Conservation (phyloP, 2,113 vertebrate species). For the Ornithorhynchus anatinus region DNA sequence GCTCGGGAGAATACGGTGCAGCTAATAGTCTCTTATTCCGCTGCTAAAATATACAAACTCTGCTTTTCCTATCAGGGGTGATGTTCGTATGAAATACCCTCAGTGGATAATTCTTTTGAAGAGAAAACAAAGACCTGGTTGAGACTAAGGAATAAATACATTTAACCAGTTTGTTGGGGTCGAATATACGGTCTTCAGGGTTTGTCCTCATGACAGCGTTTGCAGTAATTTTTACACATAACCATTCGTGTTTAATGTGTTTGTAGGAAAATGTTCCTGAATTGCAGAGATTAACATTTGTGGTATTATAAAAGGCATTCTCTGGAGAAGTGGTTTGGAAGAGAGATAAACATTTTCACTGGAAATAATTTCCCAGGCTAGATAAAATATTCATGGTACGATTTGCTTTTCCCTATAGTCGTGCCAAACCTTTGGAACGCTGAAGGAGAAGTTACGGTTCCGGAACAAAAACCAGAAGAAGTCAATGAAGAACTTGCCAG, state of each 20-base stretch:
- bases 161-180: not conserved
- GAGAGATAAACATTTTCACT: not conserved
- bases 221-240: not conserved
- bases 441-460: slow-evolving; percentile 76
- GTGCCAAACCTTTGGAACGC: slow-evolving; percentile 71
- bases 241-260: not conserved
- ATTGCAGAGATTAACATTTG: not conserved
- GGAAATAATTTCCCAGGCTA: not conserved
- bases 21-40: too few relatives aligned
- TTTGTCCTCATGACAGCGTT: not conserved
- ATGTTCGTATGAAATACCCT: not conserved
- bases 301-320: not conserved
- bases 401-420: slow-evolving; percentile 60
- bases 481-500: slow-evolving; percentile 89
- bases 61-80: not conserved
- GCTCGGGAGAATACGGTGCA: too few relatives aligned
- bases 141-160: not conserved
- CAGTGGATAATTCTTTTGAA: not conserved
- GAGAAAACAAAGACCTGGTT: not conserved
- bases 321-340: not conserved
- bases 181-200: not conserved
- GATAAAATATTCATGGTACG: slow-evolving; percentile 3
- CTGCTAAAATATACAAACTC: too few relatives aligned
- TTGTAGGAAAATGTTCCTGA: not conserved
- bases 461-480: slow-evolving; percentile 84